Evolutionary conservation across 2,113 vertebrate genomes (phyloP), one percentile per base, ranked within the genome.

Genomic region (Coregonus clupeaformis): DNA sequence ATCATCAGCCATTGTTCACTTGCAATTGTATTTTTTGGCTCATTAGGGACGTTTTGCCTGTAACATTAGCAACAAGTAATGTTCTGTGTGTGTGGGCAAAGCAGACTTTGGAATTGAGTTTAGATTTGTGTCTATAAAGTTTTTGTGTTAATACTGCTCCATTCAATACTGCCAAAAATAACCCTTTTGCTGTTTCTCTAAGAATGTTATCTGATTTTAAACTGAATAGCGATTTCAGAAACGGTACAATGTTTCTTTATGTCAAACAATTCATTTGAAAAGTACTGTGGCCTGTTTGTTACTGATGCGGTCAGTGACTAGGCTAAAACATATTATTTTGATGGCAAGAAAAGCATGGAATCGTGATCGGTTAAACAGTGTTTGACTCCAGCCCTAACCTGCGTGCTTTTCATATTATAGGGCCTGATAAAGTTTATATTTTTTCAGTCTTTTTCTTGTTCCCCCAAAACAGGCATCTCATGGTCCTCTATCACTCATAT

Each of bases 41-140:
- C 80, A 82, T 89, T 86, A 80, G 64, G 81, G 77, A 6, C 76
- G 57, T 84, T 80, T 45, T 62, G 66, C n/a, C 76, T 75, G 83
- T 82, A 87, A 84, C 83, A 69, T 83, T 86, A 87, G 77, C 73
- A 68, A 78, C 71, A 68, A 80, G 85, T 86, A 75, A 80, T 85
- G 80, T 84, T 85, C 80, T 80, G 71, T 73, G 84, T 73, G 84
- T 27, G 27, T 60, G 47, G 85, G 88, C 83, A 78, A 84, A 80
- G 80, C 80, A 84, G 81, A 67, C 73, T 86, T 77, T 77, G 78
- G 77, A 81, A 76, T 74, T 22, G 1, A 80, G 25, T 76, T 87
- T 63, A 84, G 82, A 87, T 90, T 85, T 85, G 82, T 87, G 82
- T 87, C 83, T 73, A 67, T 77, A 75, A 82, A 80, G 72, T 85